phyloP scores from a whole-genome alignment of 2,888 invertebrate genomes.

The Drosophila dives region DNA sequence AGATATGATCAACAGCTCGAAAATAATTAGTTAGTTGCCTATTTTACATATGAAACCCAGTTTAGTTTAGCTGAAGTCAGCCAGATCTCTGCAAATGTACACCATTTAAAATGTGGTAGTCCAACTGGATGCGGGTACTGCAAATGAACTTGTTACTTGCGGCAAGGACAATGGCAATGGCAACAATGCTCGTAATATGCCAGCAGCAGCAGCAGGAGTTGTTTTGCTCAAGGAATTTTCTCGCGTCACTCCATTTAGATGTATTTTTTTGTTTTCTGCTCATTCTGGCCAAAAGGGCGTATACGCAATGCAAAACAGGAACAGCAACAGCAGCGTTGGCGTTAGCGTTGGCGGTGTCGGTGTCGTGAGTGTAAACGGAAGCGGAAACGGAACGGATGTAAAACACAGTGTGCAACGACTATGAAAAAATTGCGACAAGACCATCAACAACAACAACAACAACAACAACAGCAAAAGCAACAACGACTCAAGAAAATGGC shows the following conservation, averaged over 20 bases:
- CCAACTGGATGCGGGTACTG: constrained; percentile 3
- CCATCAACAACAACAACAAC: constrained; percentile 2
- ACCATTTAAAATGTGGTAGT: neutral
- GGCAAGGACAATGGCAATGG: constrained; percentile 6
- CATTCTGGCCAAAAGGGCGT: constrained; percentile 30
- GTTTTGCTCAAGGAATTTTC: constrained; percentile 28
- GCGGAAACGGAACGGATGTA: constrained; percentile 55
- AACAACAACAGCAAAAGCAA: neutral
- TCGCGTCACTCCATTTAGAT: constrained; percentile 25
- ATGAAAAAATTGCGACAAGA: constrained; percentile 26
- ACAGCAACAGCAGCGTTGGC: constrained; percentile 8
- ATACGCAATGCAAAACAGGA: constrained; percentile 38
- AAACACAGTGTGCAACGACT: constrained; percentile 35
- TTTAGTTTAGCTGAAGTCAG: neutral
- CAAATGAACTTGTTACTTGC: constrained; percentile 16
- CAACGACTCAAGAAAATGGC: constrained; percentile 30
- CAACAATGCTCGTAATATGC: constrained; percentile 11
- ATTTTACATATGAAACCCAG: neutral
- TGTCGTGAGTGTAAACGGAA: constrained; percentile 32
- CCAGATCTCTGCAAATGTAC: neutral
- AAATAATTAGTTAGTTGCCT: neutral
- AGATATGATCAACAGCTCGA: too few relatives aligned
- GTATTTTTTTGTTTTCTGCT: constrained; percentile 13
- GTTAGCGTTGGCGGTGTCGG: neutral
- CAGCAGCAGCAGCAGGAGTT: constrained; percentile 19